Evolutionary conservation across 2,113 vertebrate species (phyloP).

Genomic region (Tragelaphus scriptus): DNA sequence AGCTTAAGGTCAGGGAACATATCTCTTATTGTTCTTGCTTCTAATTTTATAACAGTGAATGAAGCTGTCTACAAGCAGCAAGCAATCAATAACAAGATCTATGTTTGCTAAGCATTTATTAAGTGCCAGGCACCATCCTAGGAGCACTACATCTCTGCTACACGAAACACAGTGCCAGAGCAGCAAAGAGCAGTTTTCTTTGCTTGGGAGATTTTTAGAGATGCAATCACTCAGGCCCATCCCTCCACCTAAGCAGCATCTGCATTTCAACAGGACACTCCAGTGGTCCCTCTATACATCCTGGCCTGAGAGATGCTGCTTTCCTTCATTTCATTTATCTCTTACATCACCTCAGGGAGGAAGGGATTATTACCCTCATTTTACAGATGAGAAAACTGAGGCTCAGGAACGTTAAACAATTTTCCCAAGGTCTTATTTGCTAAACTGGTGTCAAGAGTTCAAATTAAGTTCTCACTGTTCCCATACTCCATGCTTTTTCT

Average conservation of each 20-base stretch:
- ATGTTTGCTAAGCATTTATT: not conserved
- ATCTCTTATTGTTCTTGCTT: not conserved
- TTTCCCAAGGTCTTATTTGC: not conserved
- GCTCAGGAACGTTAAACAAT: not conserved
- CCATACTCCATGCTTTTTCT: not conserved
- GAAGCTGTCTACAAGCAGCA: not conserved
- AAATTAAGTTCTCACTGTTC: not conserved
- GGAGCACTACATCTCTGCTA: not conserved
- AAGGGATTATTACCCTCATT: not conserved
- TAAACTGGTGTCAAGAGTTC: not conserved
- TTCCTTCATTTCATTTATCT: not conserved
- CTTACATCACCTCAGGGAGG: not conserved
- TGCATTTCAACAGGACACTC: not conserved
- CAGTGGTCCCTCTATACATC: fast-evolving
- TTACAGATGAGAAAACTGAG: not conserved
- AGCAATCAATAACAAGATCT: not conserved
- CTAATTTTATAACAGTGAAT: not conserved
- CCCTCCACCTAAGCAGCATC: not conserved
- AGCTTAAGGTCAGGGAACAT: not conserved
- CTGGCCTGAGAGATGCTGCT: not conserved
- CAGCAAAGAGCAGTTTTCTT: not conserved
- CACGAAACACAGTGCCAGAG: not conserved
- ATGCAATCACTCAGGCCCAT: not conserved
- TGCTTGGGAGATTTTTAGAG: not conserved
- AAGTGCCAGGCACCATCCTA: not conserved